Base-by-base conservation (phyloP, 2,797 vertebrate genomes). In the Enteromius fasciolatus region DNA sequence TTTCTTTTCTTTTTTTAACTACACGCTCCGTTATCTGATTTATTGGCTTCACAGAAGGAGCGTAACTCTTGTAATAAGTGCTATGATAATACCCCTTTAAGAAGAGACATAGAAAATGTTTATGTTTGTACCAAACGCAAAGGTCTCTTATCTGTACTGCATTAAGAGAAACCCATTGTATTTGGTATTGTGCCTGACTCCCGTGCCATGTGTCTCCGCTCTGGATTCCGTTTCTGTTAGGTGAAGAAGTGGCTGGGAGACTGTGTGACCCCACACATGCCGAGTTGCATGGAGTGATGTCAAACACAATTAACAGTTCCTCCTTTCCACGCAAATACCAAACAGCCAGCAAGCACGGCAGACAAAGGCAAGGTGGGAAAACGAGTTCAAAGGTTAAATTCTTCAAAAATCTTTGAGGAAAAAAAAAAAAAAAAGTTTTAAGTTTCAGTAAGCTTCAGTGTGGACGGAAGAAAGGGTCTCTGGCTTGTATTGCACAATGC, bases 181-280 rank as follows among this genome's bases (percentile, higher is more conserved):
- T 94, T 95, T 94, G 94, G 94, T 94, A 91, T 93, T 93, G 93
- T 94, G 94, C 93, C 94, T 92, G 94, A 89, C 89, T 87, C 87
- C 90, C 90, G 86, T 61, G 72, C 90, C 87, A 89, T 48, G 86
- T 88, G 90, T 79, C 89, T 80, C 87, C 82, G 3, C 85, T 86
- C 87, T 78, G 86, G 86, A 87, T 90, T 88, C 87, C 88, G 90
- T 92, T 89, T 92, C 90, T 90, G 91, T 88, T 90, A 90, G 83
- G 91, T 90, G 89, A 89, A 90, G 83, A 86, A 91, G 86, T 75
- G 50, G 87, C 88, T 89, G 87, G 90, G 90, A 92, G 92, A 90
- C 92, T 91, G 87, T 86, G 90, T 89, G 75, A 83, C 63, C 69
- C 87, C 66, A 78, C 85, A 86, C 86, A 83, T 75, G 57, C 80